phyloP scores from a whole-genome alignment of 2,888 invertebrate species.

The Archips xylosteana region DNA sequence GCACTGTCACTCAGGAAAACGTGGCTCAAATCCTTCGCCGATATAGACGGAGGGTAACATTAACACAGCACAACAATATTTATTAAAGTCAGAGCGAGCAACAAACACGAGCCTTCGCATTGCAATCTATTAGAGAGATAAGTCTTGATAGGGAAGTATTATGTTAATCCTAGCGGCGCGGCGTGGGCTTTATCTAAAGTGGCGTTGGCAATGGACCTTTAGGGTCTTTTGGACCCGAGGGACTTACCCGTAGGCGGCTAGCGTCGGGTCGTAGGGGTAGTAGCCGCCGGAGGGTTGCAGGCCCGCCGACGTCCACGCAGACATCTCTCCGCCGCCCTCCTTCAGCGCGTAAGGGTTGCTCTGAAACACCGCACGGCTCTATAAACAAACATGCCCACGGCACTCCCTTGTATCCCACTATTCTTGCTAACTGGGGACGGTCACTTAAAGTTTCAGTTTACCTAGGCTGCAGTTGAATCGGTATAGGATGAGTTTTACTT shows the following conservation, averaged over 20 bases:
- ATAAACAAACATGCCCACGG: slow-evolving; percentile 56
- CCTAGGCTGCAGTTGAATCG: neutral
- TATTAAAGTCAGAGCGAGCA: slow-evolving; percentile 74
- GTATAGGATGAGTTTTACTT: neutral
- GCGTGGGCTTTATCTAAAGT: slow-evolving; percentile 81
- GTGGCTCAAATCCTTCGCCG: slow-evolving; percentile 55
- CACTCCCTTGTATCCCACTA: slow-evolving; percentile 32
- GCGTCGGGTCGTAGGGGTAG: slow-evolving; percentile 97
- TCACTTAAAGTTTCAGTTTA: slow-evolving; percentile 15
- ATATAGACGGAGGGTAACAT: slow-evolving; percentile 61
- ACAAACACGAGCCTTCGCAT: slow-evolving; percentile 81
- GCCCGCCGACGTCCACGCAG: slow-evolving; percentile 96
- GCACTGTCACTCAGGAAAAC: slow-evolving; percentile 57
- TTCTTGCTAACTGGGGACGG: neutral
- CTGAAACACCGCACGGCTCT: slow-evolving; percentile 86
- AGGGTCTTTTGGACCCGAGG: slow-evolving; percentile 67
- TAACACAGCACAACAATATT: slow-evolving; percentile 72
- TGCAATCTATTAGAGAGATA: slow-evolving; percentile 82
- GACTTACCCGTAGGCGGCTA: slow-evolving; percentile 97
- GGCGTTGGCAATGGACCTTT: slow-evolving; percentile 69
- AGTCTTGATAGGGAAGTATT: slow-evolving; percentile 77
- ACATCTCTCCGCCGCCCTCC: slow-evolving; percentile 94
- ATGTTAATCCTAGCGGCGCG: slow-evolving; percentile 77
- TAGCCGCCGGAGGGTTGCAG: slow-evolving; percentile 96
- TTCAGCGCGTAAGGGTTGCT: slow-evolving; percentile 96